Conservation (phyloP, 2,113 vertebrate species). For the Thalassarche chlororhynchos region DNA sequence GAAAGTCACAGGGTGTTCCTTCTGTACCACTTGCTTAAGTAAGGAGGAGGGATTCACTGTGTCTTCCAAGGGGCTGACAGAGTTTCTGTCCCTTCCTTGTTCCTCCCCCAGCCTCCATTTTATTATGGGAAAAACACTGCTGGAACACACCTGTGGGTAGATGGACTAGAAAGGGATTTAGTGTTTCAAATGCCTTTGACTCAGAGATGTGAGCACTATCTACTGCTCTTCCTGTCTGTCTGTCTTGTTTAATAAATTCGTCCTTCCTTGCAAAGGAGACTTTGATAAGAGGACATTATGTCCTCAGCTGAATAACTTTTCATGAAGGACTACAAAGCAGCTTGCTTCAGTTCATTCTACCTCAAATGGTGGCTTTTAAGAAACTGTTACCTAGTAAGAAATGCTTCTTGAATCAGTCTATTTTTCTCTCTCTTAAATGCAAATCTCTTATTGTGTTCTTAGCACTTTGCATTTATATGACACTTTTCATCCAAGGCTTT, state of each 20-base stretch:
- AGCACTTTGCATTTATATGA: background rate
- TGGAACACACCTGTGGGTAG: background rate
- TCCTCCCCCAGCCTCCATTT: background rate
- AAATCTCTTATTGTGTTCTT: background rate
- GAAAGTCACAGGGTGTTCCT: background rate
- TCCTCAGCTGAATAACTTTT: background rate
- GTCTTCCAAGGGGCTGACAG: background rate
- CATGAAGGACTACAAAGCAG: background rate
- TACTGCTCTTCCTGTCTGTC: background rate
- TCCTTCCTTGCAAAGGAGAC: background rate
- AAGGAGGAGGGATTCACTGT: background rate
- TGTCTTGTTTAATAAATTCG: background rate
- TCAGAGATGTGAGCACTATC: background rate
- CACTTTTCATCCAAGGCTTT: background rate
- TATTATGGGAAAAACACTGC: background rate
- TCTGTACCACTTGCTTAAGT: background rate
- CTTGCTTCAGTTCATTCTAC: background rate
- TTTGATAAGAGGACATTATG: background rate
- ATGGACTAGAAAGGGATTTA: background rate
- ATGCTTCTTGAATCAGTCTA: background rate
- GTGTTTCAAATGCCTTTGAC: background rate
- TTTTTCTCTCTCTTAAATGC: background rate
- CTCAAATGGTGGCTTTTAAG: background rate
- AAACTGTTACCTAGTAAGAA: background rate
- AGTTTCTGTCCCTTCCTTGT: background rate